Percentiles rank a stretch among this genome's conserved stretches.
Conservation (phyloP, 2,797 vertebrate genomes). For the Melanotaenia parkinsoni region DNA sequence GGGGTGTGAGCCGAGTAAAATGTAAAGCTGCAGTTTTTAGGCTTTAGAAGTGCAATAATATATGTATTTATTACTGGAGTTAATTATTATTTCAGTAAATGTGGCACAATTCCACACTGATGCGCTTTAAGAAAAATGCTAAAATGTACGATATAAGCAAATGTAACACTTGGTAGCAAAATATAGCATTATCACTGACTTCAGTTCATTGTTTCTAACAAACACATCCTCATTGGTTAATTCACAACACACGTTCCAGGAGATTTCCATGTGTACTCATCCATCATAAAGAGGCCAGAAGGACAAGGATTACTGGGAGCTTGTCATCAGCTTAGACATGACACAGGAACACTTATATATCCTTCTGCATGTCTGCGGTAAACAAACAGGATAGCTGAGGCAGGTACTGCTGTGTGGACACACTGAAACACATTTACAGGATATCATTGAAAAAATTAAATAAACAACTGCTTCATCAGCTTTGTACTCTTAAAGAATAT, state of each 20-base stretch:
- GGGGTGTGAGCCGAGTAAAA: no score
- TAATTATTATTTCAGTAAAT: background rate
- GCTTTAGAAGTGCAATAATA: no score
- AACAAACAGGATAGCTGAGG: constrained; percentile 10
- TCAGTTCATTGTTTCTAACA: background rate
- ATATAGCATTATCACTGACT: background rate
- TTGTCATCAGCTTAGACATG: constrained; percentile 36
- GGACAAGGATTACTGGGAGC: constrained; percentile 34
- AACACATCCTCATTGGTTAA: background rate
- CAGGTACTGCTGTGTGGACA: constrained; percentile 10
- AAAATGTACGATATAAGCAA: background rate
- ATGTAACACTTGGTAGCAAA: background rate
- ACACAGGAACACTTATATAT: constrained; percentile 12
- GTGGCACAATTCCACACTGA: background rate
- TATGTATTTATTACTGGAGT: background rate
- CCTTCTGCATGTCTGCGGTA: constrained; percentile 11
- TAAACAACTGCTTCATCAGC: constrained; percentile 17
- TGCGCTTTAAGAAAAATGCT: no score
- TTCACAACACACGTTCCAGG: background rate
- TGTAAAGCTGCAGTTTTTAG: no score
- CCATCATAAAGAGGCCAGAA: background rate
- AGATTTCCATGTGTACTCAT: background rate
- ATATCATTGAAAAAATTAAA: constrained; percentile 1
- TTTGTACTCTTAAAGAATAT: background rate
- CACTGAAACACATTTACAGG: background rate